These are phyloP conservation scores for Matsumurasca onukii DNA, from an alignment of 1,140 invertebrate species.

Conservation along the genomic window DNA sequence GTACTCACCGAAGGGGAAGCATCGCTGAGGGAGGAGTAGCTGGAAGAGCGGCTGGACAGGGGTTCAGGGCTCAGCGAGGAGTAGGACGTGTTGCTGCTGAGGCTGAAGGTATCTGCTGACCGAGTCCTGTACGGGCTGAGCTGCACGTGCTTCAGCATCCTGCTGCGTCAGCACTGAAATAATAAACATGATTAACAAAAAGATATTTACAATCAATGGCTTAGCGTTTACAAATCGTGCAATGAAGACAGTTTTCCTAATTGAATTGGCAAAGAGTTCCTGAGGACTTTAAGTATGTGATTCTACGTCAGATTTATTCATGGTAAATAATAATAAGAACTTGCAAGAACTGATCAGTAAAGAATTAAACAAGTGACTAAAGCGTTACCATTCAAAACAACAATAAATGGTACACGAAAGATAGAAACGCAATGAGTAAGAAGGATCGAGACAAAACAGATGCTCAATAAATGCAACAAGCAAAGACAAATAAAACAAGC, in stretches of 20 bases:
- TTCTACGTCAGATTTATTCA: too few species aligned
- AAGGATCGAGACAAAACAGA: too few species aligned
- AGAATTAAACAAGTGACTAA: too few species aligned
- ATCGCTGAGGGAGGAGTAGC: slow-evolving; percentile 60
- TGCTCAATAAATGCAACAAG: too few species aligned
- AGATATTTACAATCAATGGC: background rate
- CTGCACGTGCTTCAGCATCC: slow-evolving; percentile 88
- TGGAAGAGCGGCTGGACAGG: slow-evolving; percentile 58
- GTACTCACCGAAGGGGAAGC: slow-evolving; percentile 44
- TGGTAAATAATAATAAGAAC: too few species aligned
- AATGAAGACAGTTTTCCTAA: background rate
- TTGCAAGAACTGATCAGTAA: too few species aligned
- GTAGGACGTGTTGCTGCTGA: slow-evolving; percentile 65
- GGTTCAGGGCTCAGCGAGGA: slow-evolving; percentile 55
- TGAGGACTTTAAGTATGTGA: background rate
- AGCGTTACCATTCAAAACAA: too few species aligned
- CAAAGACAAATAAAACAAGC: too few species aligned
- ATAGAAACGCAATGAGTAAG: too few species aligned
- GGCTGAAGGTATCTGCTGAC: slow-evolving; percentile 71
- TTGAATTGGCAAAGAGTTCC: background rate
- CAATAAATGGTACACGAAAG: too few species aligned
- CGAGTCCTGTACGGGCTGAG: slow-evolving; percentile 77
- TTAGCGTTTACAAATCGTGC: background rate
- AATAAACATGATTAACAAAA: background rate
- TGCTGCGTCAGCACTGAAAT: slow-evolving; percentile 30